Base-by-base conservation (phyloP, 2,797 vertebrate species). In the Anguilla megastoma region DNA sequence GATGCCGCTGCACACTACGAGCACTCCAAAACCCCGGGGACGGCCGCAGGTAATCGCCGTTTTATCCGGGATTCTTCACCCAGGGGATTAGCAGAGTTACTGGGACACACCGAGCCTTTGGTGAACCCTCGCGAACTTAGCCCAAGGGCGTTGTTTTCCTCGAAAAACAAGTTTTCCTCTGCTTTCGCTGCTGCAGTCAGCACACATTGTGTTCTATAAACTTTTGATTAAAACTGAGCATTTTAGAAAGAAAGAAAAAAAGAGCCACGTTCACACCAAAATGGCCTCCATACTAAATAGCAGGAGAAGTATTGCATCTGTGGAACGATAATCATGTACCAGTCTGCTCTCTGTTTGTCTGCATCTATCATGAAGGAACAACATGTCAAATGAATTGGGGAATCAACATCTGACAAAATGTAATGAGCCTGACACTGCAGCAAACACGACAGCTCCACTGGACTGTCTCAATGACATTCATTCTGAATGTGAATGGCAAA, bases 101-200 rank as follows among this genome's bases (percentile, higher is more conserved):
- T 80, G 24, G 76, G 76, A 80, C 76, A 45, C 18, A 24, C 33
- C 21, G 33, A 80, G 76, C 16, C 36, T 82, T 82, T 45, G 24
- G 79, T 82, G 79, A 82, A 50, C 33, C 36, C 74, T 45, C 74
- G 16, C 36, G 21, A 79, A 79, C 74, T 79, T 45, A 41, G 74
- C 74, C 74, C 14, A 79, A 79, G 74, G 74, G 74, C 36, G 36
- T 79, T 79, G 74, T 79, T 79, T 79, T 79, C 74, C 74, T 45
- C 1, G 74, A 79, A 79, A 79, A 79, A 45, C 74, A 79, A 79
- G 36, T 79, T 41, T 79, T 79, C 74, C 74, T 79, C 16, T 45
- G 74, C 74, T 36, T 36, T 79, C 45, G 74, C 74, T 45, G 36
- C 16, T 7, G 33, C 71, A 79, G 63, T 69, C 63, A 79, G 36